Conservation (phyloP, 2,888 invertebrate species). For the Tolmerus cingulatus region DNA sequence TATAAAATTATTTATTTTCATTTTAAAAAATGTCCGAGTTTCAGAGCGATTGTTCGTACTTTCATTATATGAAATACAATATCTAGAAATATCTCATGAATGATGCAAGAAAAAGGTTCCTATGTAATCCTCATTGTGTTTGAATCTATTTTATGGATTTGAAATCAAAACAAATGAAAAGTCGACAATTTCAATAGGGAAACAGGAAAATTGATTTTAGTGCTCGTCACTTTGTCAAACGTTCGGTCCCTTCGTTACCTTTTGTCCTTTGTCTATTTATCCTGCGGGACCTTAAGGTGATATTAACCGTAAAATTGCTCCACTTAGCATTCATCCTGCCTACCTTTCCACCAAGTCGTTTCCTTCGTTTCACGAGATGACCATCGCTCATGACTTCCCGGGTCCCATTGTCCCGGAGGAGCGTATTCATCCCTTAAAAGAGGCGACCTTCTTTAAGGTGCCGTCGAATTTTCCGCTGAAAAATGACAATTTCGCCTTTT, state of each 20-base stretch:
- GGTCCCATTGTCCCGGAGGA: background rate
- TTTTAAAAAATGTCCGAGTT: too few species aligned
- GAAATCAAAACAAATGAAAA: background rate
- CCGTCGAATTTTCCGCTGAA: background rate
- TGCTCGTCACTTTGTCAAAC: background rate
- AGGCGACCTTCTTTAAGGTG: background rate
- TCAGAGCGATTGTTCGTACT: too few species aligned
- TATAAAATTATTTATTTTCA: too few species aligned
- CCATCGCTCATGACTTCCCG: background rate
- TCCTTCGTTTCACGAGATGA: background rate
- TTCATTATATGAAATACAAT: background rate
- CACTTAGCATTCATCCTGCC: constrained; percentile 18
- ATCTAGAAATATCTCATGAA: background rate
- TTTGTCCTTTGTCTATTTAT: background rate
- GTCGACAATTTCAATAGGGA: background rate
- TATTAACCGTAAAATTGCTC: constrained; percentile 35
- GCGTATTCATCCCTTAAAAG: background rate
- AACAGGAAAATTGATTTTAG: background rate
- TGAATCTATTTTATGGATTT: background rate
- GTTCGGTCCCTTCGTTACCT: background rate
- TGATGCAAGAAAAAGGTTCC: background rate
- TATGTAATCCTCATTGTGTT: background rate
- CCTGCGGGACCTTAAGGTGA: background rate
- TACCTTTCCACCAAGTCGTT: background rate
- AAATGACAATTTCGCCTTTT: constrained; percentile 6